Percentiles rank a stretch among this genome's conserved stretches.
Evolutionary conservation across 1,140 invertebrate genomes (phyloP).

Genomic region (Drosophila lowei): DNA sequence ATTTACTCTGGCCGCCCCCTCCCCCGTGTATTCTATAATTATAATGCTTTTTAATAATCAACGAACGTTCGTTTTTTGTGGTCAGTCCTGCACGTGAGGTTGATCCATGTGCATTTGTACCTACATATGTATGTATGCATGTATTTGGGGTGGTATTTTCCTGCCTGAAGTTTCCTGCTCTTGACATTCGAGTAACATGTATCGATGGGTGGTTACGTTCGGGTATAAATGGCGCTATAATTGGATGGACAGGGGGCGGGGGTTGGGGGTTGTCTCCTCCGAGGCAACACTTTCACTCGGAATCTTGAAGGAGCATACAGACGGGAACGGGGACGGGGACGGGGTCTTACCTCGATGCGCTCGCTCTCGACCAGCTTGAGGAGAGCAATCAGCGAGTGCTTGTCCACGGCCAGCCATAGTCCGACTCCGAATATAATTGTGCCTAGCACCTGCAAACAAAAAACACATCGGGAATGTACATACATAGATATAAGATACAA

Average conservation of each 20-base stretch:
- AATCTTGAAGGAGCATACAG: neutral
- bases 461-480: constrained; percentile 11
- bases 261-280: constrained; percentile 24
- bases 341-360: constrained; percentile 85
- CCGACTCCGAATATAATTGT: constrained; percentile 89
- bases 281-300: constrained; percentile 48
- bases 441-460: constrained; percentile 86
- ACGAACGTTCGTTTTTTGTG: constrained; percentile 16
- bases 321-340: neutral
- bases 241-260: constrained; percentile 23
- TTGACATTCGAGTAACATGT: constrained; percentile 31
- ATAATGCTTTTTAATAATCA: constrained; percentile 40
- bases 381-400: constrained; percentile 87
- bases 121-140: neutral
- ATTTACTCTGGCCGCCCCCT: constrained; percentile 5
- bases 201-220: constrained; percentile 29
- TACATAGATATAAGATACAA: constrained; percentile 26
- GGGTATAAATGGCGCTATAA: constrained; percentile 45
- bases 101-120: constrained; percentile 9
- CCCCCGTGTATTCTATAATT: constrained; percentile 40
- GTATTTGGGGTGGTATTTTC: constrained; percentile 37
- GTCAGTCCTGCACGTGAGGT: constrained; percentile 44
- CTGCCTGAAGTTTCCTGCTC: constrained; percentile 2
- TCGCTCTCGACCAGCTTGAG: constrained; percentile 85
- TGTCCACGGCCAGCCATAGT: constrained; percentile 90